Evolutionary conservation across 2,888 invertebrate species (phyloP), one percentile per base, ranked within the genome.

Genomic region (Microctonus hyperodae): DNA sequence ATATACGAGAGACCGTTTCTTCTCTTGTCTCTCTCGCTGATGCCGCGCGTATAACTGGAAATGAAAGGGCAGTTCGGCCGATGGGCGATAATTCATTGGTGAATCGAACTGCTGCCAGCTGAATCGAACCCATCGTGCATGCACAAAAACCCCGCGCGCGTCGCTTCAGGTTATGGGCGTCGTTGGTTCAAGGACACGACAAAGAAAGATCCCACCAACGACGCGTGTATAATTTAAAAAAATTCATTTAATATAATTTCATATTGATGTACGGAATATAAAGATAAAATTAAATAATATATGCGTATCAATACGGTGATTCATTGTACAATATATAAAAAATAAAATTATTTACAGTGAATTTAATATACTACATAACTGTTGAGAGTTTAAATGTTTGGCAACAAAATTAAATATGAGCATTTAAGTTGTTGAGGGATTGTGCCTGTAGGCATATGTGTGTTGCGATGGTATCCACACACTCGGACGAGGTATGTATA

Each of bases 21-120:
- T 72, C 70, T 68, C 77, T 16, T n/a, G 7, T n/a, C 44, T 44
- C 44, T 44, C 16, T 44, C 16, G 44, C 6, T 44, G 44, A 44
- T 78, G 78, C 77, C 78, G 78, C 76, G 77, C 75, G 78, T 76
- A 70, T 71, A 69, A 77, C 80, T 83, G 81, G 79, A 82, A 83
- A 83, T 83, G 82, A 83, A 83, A 83, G 82, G 81, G 81, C 81
- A 80, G 77, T 78, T 77, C 79, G 71, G 70, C 77, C 78, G 80
- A 81, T 79, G 79, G 81, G 79, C 83, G 82, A 83, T 83, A 83
- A 83, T 81, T 83, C 83, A 83, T 83, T 82, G 81, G 78, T 79
- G 82, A 81, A 82, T 79, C 82, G 82, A 82, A 81, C 82, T 80
- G 80, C 44, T 44, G 79, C 81, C 82, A 81, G 81, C 83, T 83